Conservation (phyloP, 2,888 invertebrate genomes). For the Endotricha flammealis region DNA sequence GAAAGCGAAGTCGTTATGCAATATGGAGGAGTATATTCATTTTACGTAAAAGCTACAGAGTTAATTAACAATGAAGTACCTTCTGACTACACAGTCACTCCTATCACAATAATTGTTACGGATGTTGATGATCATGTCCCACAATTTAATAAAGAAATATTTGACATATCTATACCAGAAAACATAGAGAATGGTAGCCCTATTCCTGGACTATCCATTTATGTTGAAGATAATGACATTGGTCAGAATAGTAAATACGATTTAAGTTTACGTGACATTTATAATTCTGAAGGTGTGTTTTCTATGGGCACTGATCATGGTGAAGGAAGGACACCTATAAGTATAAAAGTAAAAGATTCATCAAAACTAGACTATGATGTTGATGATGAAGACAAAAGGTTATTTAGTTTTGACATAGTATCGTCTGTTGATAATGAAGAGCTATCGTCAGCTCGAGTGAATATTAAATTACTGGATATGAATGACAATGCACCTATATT, state of each 20-base stretch:
- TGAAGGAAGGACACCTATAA: conserved; percentile 85
- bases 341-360: conserved; percentile 83
- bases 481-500: conserved; percentile 90
- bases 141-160: conserved; percentile 81
- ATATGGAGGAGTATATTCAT: conserved; percentile 87
- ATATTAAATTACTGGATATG: conserved; percentile 83
- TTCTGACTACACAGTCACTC: conserved; percentile 82
- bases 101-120: conserved; percentile 86
- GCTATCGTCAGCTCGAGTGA: conserved; percentile 79
- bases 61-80: conserved; percentile 84
- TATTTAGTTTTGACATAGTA: conserved; percentile 83
- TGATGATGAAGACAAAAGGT: conserved; percentile 74
- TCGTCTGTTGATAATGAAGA: conserved; percentile 76
- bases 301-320: conserved; percentile 82
- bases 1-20: conserved; percentile 85
- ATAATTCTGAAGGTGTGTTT: conserved; percentile 79
- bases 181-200: conserved; percentile 84
- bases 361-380: conserved; percentile 85
- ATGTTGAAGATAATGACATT: conserved; percentile 85
- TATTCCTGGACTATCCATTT: conserved; percentile 84
- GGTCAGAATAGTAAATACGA: conserved; percentile 85
- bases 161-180: conserved; percentile 85
- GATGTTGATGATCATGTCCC: conserved; percentile 89
- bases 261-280: conserved; percentile 78
- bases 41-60: conserved; percentile 85